Evolutionary conservation across 2,888 invertebrate genomes (phyloP).

Genomic region (Xanthia icteritia): DNA sequence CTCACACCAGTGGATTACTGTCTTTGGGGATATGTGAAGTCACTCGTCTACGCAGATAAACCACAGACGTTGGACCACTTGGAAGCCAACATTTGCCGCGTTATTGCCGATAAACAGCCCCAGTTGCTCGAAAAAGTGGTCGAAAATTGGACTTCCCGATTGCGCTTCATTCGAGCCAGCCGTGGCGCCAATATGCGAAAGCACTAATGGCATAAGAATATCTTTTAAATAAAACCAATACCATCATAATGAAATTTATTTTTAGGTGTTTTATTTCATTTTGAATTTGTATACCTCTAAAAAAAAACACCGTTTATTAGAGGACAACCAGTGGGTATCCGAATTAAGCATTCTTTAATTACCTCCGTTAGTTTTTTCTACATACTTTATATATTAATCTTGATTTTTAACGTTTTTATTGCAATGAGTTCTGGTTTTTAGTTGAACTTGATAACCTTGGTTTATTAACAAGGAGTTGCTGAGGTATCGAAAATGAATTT

Average conservation of each 20-base stretch:
- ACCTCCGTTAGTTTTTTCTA: no score
- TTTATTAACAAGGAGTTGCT: constrained; percentile 22
- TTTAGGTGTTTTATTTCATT: no score
- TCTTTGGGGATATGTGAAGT: no score
- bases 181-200: no score
- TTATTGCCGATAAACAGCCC: no score
- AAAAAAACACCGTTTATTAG: no score
- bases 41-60: no score
- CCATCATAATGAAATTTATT: background rate
- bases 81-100: no score
- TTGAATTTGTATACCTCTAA: no score
- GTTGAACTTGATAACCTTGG: constrained; percentile 53
- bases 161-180: background rate
- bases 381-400: constrained; percentile 11
- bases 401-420: constrained; percentile 49
- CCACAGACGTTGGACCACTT: no score
- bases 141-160: background rate
- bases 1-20: no score
- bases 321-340: constrained; percentile 23
- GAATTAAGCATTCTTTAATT: constrained; percentile 26
- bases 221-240: background rate
- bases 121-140: no score
- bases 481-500: constrained; percentile 18
- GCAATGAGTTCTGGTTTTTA: constrained; percentile 36
- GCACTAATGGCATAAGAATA: background rate